Base-by-base conservation (phyloP, 2,888 invertebrate genomes). In the Melanotus villosus region DNA sequence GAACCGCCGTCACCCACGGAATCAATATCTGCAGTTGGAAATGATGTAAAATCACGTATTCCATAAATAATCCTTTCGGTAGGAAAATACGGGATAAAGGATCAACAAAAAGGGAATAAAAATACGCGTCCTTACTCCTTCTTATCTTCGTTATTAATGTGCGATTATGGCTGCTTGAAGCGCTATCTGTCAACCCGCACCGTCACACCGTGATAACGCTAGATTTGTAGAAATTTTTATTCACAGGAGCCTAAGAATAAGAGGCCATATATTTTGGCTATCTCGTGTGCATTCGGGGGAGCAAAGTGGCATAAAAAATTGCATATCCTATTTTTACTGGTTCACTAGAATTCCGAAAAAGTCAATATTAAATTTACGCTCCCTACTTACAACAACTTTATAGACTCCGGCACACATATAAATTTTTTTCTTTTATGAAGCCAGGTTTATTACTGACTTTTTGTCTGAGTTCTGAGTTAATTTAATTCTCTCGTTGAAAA, bases 181-280 rank as follows among this genome's bases (percentile, higher is more conserved):
- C 34, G 56, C 56, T 56, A 65, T 65, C 65, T 57, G 56, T 65
- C 65, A 65, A 65, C 65, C 65, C 65, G 65, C 58, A 65, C 64
- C 56, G 65, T 65, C 65, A 65, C 45, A 26, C 38, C 54, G 43
- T 47, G 65, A 65, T 65, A 65, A 58, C 43, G 32, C 45, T 47
- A 57, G 45, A 65, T 59, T 59, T 59, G 45, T 59, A 59, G 57
- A 38, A 38, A 57, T 57, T 56, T 56, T 64, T 64, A 62, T 62
- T 62, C 62, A 52, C 50, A 36, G 34, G 47, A 50, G 62, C 34
- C 47, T 62, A 62, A 62, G 62, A 50, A 50, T 59, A 45, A 59
- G 18, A 32, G 59, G 32, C n/a, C 52, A 34, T 52, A 52, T 52
- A 52, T 52, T 52, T 52, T 19, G 30, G 10, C 16, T 52, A 52